Percentiles rank a stretch among this genome's conserved stretches.
Conservation (phyloP, 2,888 invertebrate genomes). For the Platynereis dumerilii region DNA sequence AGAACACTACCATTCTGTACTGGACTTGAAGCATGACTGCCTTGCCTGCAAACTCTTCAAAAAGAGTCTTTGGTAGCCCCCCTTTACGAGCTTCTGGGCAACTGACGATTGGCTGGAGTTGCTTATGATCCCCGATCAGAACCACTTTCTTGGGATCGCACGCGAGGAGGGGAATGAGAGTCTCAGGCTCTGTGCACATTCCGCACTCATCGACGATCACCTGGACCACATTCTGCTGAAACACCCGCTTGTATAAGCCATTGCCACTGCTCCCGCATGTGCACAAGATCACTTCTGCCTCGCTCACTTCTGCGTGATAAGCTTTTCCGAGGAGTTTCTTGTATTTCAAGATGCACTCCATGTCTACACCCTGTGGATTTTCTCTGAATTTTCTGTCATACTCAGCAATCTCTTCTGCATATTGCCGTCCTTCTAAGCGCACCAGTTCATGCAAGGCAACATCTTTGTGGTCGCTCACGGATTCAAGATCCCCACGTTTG, state of each 20-base stretch:
- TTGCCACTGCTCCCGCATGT: conserved; percentile 32
- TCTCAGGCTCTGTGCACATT: conserved; percentile 54
- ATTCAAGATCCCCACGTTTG: no score
- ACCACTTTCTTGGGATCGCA: conserved; percentile 45
- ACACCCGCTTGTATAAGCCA: conserved; percentile 8
- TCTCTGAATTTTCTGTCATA: conserved; percentile 26
- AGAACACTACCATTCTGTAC: conserved; percentile 50
- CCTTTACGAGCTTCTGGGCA: conserved; percentile 41
- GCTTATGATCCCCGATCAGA: conserved; percentile 57
- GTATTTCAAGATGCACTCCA: conserved; percentile 21
- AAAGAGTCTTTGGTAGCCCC: conserved; percentile 46
- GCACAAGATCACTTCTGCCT: conserved; percentile 35
- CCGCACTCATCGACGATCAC: conserved; percentile 55
- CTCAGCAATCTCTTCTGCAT: conserved; percentile 15
- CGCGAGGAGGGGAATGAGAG: conserved; percentile 56
- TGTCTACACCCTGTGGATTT: conserved; percentile 14
- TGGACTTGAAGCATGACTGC: conserved; percentile 44
- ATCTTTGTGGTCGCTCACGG: no score
- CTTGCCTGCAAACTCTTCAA: conserved; percentile 25
- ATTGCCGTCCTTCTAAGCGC: not conserved
- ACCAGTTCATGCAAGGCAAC: no score
- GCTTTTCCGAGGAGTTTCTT: conserved; percentile 27
- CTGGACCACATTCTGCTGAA: not conserved
- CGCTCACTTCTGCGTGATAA: conserved; percentile 22
- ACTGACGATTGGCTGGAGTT: conserved; percentile 53